These are phyloP conservation scores for Furcifer pardalis DNA, from an alignment of 2,797 vertebrate species.

Conservation along the genomic window DNA sequence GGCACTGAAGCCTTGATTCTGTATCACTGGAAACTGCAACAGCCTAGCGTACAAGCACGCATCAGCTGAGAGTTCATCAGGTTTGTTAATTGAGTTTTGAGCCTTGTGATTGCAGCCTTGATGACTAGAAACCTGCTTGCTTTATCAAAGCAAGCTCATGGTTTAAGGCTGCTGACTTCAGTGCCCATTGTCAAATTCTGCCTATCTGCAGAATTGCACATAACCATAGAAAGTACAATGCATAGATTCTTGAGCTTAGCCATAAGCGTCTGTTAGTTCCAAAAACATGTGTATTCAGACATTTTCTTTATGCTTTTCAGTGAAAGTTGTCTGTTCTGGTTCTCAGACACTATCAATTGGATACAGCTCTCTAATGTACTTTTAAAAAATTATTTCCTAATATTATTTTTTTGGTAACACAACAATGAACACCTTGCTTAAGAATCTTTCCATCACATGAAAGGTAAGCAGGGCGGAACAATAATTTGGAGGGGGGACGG, in stretches of 20 bases:
- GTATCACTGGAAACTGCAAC: background rate
- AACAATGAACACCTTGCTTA: background rate
- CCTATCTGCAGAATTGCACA: background rate
- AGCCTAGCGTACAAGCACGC: background rate
- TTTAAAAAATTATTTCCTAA: slow-evolving; percentile 47
- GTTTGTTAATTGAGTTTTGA: background rate
- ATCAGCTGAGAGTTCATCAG: background rate
- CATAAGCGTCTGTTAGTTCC: background rate
- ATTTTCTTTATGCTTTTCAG: background rate
- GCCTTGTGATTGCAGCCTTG: slow-evolving; percentile 1
- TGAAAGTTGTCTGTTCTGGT: background rate
- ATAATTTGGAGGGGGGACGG: slow-evolving; percentile 23
- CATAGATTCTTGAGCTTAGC: background rate
- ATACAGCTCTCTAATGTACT: slow-evolving; percentile 12
- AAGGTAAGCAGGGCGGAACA: slow-evolving; percentile 59
- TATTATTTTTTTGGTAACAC: slow-evolving; percentile 52
- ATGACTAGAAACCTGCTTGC: slow-evolving; percentile 1
- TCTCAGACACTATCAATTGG: slow-evolving; percentile 23
- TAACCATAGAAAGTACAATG: background rate
- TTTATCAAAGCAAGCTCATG: background rate
- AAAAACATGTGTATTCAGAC: background rate
- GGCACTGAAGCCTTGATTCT: background rate
- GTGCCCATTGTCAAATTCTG: background rate
- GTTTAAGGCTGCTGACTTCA: background rate
- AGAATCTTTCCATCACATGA: slow-evolving; percentile 33